Base-by-base conservation (phyloP, 2,113 vertebrate genomes). In the Poeciliopsis retropinna region DNA sequence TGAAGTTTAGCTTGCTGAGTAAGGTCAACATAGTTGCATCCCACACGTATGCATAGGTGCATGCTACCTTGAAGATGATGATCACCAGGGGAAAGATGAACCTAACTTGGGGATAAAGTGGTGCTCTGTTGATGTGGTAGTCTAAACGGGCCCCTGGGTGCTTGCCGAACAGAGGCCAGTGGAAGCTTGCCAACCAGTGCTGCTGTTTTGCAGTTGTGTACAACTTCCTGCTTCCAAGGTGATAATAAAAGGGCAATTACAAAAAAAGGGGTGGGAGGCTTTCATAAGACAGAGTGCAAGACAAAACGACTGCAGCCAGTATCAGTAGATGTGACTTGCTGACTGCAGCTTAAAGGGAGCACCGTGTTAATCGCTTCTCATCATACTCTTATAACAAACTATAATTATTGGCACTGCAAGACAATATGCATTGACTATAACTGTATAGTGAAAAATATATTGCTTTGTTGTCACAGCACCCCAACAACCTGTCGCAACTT, bases 81-180 rank as follows among this genome's bases (percentile, higher is more conserved):
- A 76, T 78, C 70, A 74, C 65, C 85, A 75, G 67, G 88, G 82
- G 79, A 88, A 34, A 67, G 70, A 39, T 77, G 54, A 61, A 66
- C 6, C 47, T 62, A 78, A 81, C 67, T 80, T 67, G 60, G 78
- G 79, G 67, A 51, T 61, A 74, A 77, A 78, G 65, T 74, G 67
- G 67, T 78, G 80, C 74, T 76, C 51, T 65, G 73, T 67, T 79
- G 82, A 79, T 75, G 81, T 73, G 87, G 81, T 85, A 81, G 81
- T 87, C 73, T 81, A 64, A 87, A 86, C 29, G 8, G 84, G 65
- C 87, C 88, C 89, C 54, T 72, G 87, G 89, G 90, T 85, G 80
- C 74, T 32, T 72, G 80, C 85, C 83, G 85, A 90, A 84, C 89
- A 91, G 81, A 90, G 87, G 88, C 89, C 83, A 67, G 27, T 73